Evolutionary conservation across 2,888 invertebrate genomes (phyloP), one percentile per base, ranked within the genome.

Genomic region (Ecdyonurus torrentis): DNA sequence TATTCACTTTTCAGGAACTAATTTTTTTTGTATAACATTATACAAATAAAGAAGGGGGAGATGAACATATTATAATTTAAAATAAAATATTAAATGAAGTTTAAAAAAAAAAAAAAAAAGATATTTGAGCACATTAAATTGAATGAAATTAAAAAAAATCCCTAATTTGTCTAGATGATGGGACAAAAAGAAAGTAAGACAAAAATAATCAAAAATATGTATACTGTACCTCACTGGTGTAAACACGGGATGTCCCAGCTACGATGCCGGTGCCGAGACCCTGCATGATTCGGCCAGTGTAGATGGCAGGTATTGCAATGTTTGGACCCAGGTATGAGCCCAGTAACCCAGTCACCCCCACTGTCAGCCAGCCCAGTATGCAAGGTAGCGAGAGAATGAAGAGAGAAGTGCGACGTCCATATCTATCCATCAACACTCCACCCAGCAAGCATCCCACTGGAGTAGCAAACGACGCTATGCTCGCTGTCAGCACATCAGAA

Each of bases 201-300:
- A 20, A 18, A 20, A 20, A 18, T 10, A 20, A 20, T 10, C 10
- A 20, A 20, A 20, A 22, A 22, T 2, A 22, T n/a, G n/a, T n/a
- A n/a, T n/a, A n/a, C n/a, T 19, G 24, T 65, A 65, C 66, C 69
- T 85, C 85, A 24, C 83, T 82, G 0, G 85, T 84, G 73, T 85
- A 85, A 0, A 85, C 84, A 2, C 85, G 74, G 0, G 84, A 83
- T 1, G 85, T 85, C 0, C 85, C 85, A 0, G 85, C 85, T 25
- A 85, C 83, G 84, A 85, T 85, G 1, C 87, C 87, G 0, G 85
- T 83, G 0, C 84, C 84, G 22, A 85, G 76, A 0, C 87, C 87
- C 20, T 83, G 80, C 62, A 86, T 74, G 65, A 86, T 74, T 66
- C 87, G 76, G 1, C 78, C 79, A 61, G 70, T 20, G 22, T 55